phyloP scores from a whole-genome alignment of 2,113 vertebrate species.

The Prolemur simus region DNA sequence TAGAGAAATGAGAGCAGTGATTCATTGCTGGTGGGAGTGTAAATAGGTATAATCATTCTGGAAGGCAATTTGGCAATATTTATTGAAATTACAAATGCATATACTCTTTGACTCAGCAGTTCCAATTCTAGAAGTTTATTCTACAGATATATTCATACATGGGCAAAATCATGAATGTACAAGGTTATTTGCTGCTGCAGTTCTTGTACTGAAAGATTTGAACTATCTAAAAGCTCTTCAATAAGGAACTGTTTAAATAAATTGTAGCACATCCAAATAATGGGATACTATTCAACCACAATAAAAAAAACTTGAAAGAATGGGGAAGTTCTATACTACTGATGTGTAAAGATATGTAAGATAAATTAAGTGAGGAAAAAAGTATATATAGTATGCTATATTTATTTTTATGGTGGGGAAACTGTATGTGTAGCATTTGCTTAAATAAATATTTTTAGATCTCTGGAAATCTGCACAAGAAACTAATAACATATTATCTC shows the following conservation, averaged over 20 bases:
- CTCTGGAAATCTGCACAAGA: constrained; percentile 4
- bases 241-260: constrained; percentile 32
- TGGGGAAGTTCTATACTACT: background rate
- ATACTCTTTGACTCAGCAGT: constrained; percentile 78
- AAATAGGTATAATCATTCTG: constrained; percentile 78
- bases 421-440: background rate
- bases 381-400: background rate
- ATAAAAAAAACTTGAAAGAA: background rate
- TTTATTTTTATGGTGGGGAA: background rate
- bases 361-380: background rate
- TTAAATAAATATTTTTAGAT: constrained; percentile 2
- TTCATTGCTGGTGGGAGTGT: constrained; percentile 75
- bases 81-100: constrained; percentile 73
- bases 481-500: constrained; percentile 35
- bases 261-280: constrained; percentile 8
- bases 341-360: background rate
- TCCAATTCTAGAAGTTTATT: constrained; percentile 60
- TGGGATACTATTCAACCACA: background rate
- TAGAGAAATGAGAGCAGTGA: constrained; percentile 70
- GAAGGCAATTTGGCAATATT: constrained; percentile 75
- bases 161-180: constrained; percentile 66
- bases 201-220: background rate
- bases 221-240: constrained; percentile 32
- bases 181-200: constrained; percentile 43
- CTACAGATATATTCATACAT: constrained; percentile 58